A percentile compares a stretch with the other conserved stretches of the same genome.
These are phyloP conservation scores for Aporophyla lueneburgensis DNA, from an alignment of 2,888 invertebrate species.

Conservation along the genomic window DNA sequence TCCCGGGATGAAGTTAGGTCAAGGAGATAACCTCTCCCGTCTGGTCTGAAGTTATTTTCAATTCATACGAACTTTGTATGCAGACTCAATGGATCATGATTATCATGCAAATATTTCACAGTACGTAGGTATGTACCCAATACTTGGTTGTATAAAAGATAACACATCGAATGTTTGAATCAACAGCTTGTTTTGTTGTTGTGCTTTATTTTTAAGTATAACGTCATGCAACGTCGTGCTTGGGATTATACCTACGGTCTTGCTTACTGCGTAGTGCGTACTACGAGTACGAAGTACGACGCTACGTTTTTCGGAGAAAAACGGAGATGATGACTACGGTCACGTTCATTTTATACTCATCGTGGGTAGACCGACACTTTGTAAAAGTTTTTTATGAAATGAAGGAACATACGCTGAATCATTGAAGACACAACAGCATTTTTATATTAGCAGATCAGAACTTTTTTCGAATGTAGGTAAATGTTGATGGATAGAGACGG, in stretches of 20 bases:
- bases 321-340: constrained; percentile 6
- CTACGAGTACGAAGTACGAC: no score
- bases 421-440: background rate
- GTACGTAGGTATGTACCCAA: background rate
- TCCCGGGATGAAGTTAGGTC: constrained; percentile 50
- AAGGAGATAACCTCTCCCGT: constrained; percentile 59
- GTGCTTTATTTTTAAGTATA: constrained; percentile 52
- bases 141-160: constrained; percentile 42
- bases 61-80: constrained; percentile 40
- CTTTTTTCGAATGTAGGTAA: no score
- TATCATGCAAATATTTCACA: constrained; percentile 59
- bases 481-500: background rate
- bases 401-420: background rate
- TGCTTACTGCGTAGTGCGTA: constrained; percentile 29
- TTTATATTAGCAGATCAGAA: background rate
- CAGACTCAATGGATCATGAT: constrained; percentile 52
- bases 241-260: constrained; percentile 14
- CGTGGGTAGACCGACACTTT: background rate
- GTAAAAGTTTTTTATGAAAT: no score
- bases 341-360: constrained; percentile 7
- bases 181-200: constrained; percentile 48
- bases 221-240: constrained; percentile 39
- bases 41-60: constrained; percentile 43
- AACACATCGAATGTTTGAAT: constrained; percentile 53
- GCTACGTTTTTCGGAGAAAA: constrained; percentile 25